Evolutionary conservation across 2,113 vertebrate genomes (phyloP).

Genomic region (Callionymus lyra): DNA sequence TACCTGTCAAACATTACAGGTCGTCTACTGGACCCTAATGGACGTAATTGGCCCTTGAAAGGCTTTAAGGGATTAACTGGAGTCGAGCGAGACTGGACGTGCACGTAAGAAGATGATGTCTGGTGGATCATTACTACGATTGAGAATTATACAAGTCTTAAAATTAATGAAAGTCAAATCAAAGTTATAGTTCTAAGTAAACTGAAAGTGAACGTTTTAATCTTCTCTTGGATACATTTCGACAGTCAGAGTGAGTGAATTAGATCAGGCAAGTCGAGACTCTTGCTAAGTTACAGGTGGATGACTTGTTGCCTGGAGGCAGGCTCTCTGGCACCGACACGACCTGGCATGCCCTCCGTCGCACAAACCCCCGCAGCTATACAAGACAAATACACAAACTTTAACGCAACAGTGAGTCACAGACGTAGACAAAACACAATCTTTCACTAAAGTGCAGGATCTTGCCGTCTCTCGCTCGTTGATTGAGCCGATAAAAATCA

Average conservation of each 20-base stretch:
- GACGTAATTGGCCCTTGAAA: too few species aligned
- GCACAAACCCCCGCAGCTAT: constrained; percentile 21
- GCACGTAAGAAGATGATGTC: too few species aligned
- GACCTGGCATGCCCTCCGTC: constrained; percentile 46
- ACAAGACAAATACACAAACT: constrained; percentile 9
- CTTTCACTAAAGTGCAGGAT: neutral
- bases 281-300: constrained; percentile 33
- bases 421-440: constrained; percentile 4
- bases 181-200: too few species aligned
- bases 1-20: too few species aligned
- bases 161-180: too few species aligned
- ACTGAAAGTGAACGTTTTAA: too few species aligned
- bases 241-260: neutral
- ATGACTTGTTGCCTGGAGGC: constrained; percentile 35
- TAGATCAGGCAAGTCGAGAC: constrained; percentile 40
- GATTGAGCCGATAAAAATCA: neutral
- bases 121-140: too few species aligned
- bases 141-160: too few species aligned
- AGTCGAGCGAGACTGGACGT: too few species aligned
- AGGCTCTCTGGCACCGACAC: constrained; percentile 30
- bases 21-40: too few species aligned
- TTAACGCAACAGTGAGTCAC: constrained; percentile 4
- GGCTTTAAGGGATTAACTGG: too few species aligned
- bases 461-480: constrained; percentile 2
- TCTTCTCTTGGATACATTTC: too few species aligned